These are phyloP conservation scores for Mycalesis mineus DNA, from an alignment of 2,888 invertebrate genomes.

Conservation along the genomic window DNA sequence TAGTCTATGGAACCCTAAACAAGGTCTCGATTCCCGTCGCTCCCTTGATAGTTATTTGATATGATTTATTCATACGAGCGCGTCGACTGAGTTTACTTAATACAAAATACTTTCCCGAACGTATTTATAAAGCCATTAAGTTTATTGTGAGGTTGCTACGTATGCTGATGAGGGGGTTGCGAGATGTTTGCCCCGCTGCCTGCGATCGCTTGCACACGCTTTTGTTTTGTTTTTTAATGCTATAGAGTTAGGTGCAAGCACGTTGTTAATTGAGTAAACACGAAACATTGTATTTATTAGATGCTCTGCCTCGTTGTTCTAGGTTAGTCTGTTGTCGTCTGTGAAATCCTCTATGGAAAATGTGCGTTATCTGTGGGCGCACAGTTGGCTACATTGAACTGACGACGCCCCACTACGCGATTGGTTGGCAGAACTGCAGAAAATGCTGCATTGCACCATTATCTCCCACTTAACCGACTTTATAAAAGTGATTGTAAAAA, in stretches of 20 bases:
- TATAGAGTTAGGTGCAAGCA: background rate
- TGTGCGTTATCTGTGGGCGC: no score
- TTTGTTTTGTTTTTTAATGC: background rate
- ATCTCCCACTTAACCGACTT: no score
- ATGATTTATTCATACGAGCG: constrained; percentile 83
- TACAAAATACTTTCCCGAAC: constrained; percentile 72
- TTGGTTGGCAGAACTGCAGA: no score
- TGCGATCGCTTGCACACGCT: constrained; percentile 45
- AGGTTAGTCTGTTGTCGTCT: no score
- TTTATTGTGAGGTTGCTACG: constrained; percentile 69
- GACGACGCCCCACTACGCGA: no score
- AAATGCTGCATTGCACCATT: no score
- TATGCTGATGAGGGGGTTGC: constrained; percentile 60
- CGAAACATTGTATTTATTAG: no score
- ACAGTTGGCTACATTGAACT: no score
- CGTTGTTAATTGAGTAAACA: background rate
- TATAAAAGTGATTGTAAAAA: no score
- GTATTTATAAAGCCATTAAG: constrained; percentile 76
- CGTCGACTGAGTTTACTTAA: constrained; percentile 75
- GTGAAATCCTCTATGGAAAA: no score
- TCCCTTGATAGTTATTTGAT: constrained; percentile 85
- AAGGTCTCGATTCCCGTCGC: constrained; percentile 26
- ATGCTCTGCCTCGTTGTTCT: no score
- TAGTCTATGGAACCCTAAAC: constrained; percentile 30
- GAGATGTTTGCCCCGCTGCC: constrained; percentile 49